Base-by-base conservation (phyloP, 2,797 vertebrate genomes). In the Xiphophorus birchmanni region DNA sequence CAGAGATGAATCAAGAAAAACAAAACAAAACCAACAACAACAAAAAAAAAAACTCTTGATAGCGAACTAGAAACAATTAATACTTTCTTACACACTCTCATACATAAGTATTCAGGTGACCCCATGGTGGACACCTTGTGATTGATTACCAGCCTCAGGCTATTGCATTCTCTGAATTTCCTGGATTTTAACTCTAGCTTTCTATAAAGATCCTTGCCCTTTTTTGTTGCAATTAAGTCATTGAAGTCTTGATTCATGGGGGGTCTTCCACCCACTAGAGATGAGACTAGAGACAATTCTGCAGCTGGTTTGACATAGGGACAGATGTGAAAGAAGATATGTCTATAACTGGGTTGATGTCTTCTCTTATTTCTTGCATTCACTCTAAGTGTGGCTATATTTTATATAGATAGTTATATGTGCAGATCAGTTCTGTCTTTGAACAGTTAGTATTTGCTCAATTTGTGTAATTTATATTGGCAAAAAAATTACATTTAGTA, bases 81-180 rank as follows among this genome's bases (percentile, higher is more conserved):
- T 75, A 58, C 32, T 85, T 81, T 69, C 13, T 52, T 26, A 63
- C n/a, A 60, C 42, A 47, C 35, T 76, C 17, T 75, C 78, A 76
- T 80, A 88, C 71, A 80, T 63, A 63, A 50, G 82, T 80, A 87
- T 71, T 72, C 76, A 90, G 83, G 88, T 84, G 82, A 89, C 91
- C 91, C 88, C 78, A 79, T n/a, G 73, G 50, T 80, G 88, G 78
- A 88, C 88, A 86, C 75, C 17, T 80, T 2, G 63, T 94, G 94
- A 95, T 94, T 93, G 93, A 95, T 94, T 87, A 92, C 88, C 44
- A 56, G 90, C 94, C 93, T 83, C 13, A 1, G 88, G 94, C 90
- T 84, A 78, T 87, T 83, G 85, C 86, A 84, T 63, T 88, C 72
- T 90, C 84, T 87, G 80, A 88, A 93, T 92, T 94, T 94, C 91